Evolutionary conservation across 2,888 invertebrate species (phyloP).

Genomic region (Caenorhabditis sp.): DNA sequence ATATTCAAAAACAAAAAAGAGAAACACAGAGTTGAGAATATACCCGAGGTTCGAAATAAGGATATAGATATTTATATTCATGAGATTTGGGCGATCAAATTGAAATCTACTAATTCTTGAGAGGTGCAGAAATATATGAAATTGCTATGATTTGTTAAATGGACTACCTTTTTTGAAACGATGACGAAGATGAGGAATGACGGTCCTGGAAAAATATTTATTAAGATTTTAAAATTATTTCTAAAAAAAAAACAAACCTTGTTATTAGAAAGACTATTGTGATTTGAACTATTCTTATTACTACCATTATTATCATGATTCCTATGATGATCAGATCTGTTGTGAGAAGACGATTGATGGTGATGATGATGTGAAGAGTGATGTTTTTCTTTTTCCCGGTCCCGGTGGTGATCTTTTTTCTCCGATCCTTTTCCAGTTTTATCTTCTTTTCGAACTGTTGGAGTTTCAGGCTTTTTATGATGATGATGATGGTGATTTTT

Average conservation of each 20-base stretch:
- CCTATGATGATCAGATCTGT: not conserved
- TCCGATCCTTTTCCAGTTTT: not conserved
- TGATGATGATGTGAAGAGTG: not conserved
- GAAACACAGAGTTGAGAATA: too few species aligned
- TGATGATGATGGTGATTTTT: constrained; percentile 37
- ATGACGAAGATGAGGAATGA: not conserved
- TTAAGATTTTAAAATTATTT: too few species aligned
- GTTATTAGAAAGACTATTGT: not conserved
- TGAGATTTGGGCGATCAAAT: too few species aligned
- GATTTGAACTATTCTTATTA: too few species aligned
- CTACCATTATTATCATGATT: not conserved
- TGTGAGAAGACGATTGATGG: not conserved
- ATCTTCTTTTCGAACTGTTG: not conserved
- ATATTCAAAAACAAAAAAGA: too few species aligned
- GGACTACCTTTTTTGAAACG: not conserved
- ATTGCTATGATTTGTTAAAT: not conserved
- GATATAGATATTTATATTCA: too few species aligned
- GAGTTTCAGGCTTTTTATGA: constrained; percentile 8
- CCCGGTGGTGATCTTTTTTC: not conserved
- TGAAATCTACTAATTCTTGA: too few species aligned
- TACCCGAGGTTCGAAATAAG: too few species aligned
- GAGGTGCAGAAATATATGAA: not conserved
- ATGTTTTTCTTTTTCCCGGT: not conserved
- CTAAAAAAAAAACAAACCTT: not conserved
- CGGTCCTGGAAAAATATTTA: not conserved